Percentiles rank a stretch among this genome's conserved stretches.
phyloP scores from a whole-genome alignment of 1,140 invertebrate species.

The Panagrolaimus sp. region DNA sequence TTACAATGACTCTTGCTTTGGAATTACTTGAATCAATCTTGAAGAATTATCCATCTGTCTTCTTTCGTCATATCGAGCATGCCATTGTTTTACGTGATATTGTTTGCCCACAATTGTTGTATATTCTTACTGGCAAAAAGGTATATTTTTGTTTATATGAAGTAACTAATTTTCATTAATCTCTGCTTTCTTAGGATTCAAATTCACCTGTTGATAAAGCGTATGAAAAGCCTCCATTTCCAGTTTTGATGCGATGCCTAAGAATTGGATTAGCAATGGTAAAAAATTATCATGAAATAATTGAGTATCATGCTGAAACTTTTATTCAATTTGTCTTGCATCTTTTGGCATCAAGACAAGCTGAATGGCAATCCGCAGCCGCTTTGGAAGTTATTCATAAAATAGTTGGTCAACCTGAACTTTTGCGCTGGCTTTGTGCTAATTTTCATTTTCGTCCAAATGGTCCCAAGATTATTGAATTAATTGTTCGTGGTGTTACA shows the following conservation, averaged over 20 bases:
- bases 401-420: slow-evolving; percentile 78
- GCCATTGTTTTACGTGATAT: slow-evolving; percentile 87
- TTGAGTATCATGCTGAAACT: background rate
- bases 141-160: background rate
- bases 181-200: too few relatives aligned
- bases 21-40: slow-evolving; percentile 88
- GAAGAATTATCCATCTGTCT: slow-evolving; percentile 81
- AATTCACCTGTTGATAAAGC: background rate
- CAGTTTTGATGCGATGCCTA: slow-evolving; percentile 8
- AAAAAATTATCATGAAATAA: slow-evolving; percentile 8
- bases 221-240: slow-evolving; percentile 1
- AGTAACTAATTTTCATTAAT: background rate
- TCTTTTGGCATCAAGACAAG: slow-evolving; percentile 68
- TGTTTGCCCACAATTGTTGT: slow-evolving; percentile 82
- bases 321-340: slow-evolving; percentile 14
- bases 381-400: slow-evolving; percentile 92
- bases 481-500: slow-evolving; percentile 15
- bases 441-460: slow-evolving; percentile 88
- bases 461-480: slow-evolving; percentile 71
- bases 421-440: slow-evolving; percentile 76
- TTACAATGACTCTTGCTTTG: slow-evolving; percentile 90
- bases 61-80: slow-evolving; percentile 90
- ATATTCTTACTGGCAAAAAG: slow-evolving; percentile 33
- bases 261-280: slow-evolving; percentile 1
- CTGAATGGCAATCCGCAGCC: slow-evolving; percentile 85